These are phyloP conservation scores for Dilophus febrilis DNA, from an alignment of 2,888 invertebrate genomes.

Conservation along the genomic window DNA sequence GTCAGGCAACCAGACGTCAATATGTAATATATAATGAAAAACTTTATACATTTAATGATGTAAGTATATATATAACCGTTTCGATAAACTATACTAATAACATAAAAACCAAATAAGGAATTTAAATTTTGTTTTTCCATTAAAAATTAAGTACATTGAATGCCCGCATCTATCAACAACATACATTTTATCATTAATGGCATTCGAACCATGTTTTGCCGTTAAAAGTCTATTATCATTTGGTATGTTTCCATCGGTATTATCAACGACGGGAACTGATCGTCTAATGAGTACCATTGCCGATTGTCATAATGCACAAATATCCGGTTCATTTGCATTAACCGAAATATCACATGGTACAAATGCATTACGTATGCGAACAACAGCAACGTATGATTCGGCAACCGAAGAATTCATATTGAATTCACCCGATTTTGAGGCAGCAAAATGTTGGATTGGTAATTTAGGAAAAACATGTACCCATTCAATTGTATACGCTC, in stretches of 20 bases:
- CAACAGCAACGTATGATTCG: slow-evolving; percentile 65
- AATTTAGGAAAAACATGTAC: slow-evolving; percentile 66
- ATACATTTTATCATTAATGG: slow-evolving; percentile 36
- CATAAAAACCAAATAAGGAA: neutral
- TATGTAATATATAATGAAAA: slow-evolving; percentile 48
- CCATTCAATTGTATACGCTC: slow-evolving; percentile 76
- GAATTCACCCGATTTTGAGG: slow-evolving; percentile 58
- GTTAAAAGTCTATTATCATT: slow-evolving; percentile 50
- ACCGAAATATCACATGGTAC: slow-evolving; percentile 87
- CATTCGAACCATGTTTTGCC: slow-evolving; percentile 42
- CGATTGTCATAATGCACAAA: slow-evolving; percentile 26
- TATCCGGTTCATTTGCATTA: slow-evolving; percentile 60
- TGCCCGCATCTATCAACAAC: slow-evolving; percentile 35
- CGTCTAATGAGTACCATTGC: slow-evolving; percentile 40
- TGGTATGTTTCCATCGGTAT: slow-evolving; percentile 45
- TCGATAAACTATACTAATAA: neutral
- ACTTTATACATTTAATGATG: slow-evolving; percentile 38
- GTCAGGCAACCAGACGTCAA: slow-evolving; percentile 38
- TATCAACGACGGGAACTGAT: slow-evolving; percentile 45
- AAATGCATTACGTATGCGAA: slow-evolving; percentile 74
- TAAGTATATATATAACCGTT: slow-evolving; percentile 14
- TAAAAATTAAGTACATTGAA: slow-evolving; percentile 28
- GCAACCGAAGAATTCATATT: slow-evolving; percentile 53
- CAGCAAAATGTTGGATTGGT: slow-evolving; percentile 75
- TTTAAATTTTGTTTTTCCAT: neutral